Conservation (phyloP, 1,140 invertebrate genomes). For the Eurosta solidaginis region DNA sequence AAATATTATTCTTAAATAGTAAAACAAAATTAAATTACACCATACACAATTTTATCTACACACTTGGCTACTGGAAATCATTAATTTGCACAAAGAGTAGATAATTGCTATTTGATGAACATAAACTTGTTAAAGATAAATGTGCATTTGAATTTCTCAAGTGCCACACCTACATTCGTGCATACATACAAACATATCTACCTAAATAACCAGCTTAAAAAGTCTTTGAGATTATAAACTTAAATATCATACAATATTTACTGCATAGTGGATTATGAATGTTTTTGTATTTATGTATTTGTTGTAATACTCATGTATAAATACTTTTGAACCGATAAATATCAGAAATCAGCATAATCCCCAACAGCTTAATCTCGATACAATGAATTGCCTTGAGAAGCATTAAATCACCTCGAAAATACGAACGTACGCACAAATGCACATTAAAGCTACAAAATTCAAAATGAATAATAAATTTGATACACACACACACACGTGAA, state of each 20-base stretch:
- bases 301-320: background rate
- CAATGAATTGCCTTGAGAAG: slow-evolving; percentile 24
- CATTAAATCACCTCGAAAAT: slow-evolving; percentile 27
- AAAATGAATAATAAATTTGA: slow-evolving; percentile 1
- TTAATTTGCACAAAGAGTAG: background rate
- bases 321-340: slow-evolving; percentile 15
- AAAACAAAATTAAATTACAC: slow-evolving; percentile 3
- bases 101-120: background rate
- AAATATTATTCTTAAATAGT: background rate
- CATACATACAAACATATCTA: background rate
- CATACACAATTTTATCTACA: background rate
- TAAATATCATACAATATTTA: too few species aligned
- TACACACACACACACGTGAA: background rate
- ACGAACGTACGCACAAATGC: too few species aligned
- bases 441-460: slow-evolving; percentile 12
- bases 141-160: background rate
- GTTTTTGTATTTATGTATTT: slow-evolving; percentile 3
- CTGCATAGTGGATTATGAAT: slow-evolving; percentile 15
- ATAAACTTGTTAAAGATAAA: slow-evolving; percentile 1
- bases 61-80: background rate
- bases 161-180: background rate
- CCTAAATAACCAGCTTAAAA: background rate
- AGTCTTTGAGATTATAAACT: background rate
- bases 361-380: background rate
- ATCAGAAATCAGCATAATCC: slow-evolving; percentile 27